Evolutionary conservation across 2,797 vertebrate species (phyloP).

Genomic region (Petrocephalus schoutedeni): DNA sequence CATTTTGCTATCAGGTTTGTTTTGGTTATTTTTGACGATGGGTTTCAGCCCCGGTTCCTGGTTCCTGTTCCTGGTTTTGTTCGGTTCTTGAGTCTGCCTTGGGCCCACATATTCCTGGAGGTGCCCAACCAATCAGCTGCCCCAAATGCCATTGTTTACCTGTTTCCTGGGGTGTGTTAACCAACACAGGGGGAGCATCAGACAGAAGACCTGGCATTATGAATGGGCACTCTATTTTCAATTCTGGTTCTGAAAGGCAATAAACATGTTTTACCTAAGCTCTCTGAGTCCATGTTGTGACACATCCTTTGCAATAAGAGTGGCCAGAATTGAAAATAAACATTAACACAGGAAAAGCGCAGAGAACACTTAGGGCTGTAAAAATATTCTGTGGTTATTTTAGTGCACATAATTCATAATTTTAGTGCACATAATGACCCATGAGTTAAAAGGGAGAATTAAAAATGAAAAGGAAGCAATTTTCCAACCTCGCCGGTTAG

Average conservation of each 20-base stretch:
- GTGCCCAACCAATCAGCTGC: background rate
- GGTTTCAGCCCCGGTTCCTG: background rate
- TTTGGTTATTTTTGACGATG: background rate
- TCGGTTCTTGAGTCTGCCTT: background rate
- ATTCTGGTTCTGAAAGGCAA: background rate
- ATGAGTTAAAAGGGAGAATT: background rate
- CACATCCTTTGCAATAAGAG: background rate
- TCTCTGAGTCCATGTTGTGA: background rate
- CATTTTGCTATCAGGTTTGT: background rate
- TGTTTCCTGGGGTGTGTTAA: background rate
- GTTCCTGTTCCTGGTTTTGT: background rate
- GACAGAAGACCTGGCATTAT: background rate
- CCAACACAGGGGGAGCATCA: background rate
- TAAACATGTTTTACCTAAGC: background rate
- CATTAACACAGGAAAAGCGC: background rate
- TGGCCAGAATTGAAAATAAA: background rate
- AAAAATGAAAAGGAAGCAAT: background rate
- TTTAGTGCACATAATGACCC: background rate
- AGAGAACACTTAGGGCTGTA: background rate
- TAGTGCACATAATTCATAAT: background rate
- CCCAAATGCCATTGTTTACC: background rate
- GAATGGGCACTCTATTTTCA: background rate
- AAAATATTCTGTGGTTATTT: background rate
- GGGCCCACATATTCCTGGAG: background rate
- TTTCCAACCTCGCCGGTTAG: background rate